Conservation (phyloP, 2,888 invertebrate genomes). For the Rhopalosiphum nymphaeae region DNA sequence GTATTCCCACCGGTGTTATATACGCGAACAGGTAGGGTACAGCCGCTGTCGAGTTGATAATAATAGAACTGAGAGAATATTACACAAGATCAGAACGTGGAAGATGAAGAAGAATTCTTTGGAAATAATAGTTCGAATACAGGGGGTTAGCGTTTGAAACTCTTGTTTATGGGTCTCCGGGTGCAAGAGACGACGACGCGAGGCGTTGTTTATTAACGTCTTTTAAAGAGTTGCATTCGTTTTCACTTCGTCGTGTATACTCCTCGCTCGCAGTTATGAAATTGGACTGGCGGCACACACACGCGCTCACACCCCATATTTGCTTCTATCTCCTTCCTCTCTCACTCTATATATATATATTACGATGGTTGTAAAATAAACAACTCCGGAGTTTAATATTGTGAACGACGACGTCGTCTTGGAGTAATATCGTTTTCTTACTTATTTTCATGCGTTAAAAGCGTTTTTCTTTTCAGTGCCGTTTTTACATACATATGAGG, state of each 20-base stretch:
- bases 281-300: slow-evolving; percentile 49
- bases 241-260: slow-evolving; percentile 23
- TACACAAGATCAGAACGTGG: not conserved
- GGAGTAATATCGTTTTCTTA: slow-evolving; percentile 45
- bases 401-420: not conserved
- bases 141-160: not conserved
- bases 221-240: slow-evolving; percentile 56
- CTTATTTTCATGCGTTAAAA: slow-evolving; percentile 35
- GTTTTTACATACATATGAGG: not conserved
- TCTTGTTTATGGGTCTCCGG: slow-evolving; percentile 61
- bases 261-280: slow-evolving; percentile 49
- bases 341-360: not conserved
- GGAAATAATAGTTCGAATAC: slow-evolving; percentile 19
- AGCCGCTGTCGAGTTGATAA: slow-evolving; percentile 32
- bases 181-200: slow-evolving; percentile 16
- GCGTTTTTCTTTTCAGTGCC: slow-evolving; percentile 38
- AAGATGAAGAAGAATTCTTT: slow-evolving; percentile 3
- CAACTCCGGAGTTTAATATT: slow-evolving; percentile 58
- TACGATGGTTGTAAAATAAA: slow-evolving; percentile 60
- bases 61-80: slow-evolving; percentile 35
- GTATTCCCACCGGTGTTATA: slow-evolving; percentile 47
- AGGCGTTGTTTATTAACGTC: slow-evolving; percentile 57
- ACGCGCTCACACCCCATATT: slow-evolving; percentile 26
- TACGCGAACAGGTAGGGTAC: not conserved
- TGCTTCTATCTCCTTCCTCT: not conserved